A percentile compares a stretch with the other conserved stretches of the same genome.
Evolutionary conservation across 2,113 vertebrate genomes (phyloP).

Genomic region (Drymodes brunneopygia): DNA sequence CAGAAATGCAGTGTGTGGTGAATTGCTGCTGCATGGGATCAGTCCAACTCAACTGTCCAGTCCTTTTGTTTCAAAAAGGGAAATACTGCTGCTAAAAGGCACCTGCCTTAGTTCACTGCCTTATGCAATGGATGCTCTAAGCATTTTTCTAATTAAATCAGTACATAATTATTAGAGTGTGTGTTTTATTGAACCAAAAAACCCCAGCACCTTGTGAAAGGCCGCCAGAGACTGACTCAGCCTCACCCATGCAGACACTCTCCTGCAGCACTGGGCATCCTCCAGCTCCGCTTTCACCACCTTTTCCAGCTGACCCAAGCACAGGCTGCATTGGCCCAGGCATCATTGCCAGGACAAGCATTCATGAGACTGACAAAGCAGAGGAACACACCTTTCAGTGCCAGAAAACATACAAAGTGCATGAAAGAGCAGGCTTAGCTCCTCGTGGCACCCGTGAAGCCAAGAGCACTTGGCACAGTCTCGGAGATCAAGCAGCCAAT

Average conservation of each 20-base stretch:
- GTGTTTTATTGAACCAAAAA: background rate
- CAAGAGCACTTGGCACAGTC: background rate
- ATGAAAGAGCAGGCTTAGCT: background rate
- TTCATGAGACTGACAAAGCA: background rate
- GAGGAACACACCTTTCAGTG: background rate
- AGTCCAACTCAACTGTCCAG: background rate
- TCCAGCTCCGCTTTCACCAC: background rate
- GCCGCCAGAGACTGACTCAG: background rate
- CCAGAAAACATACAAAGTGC: background rate
- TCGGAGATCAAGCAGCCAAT: background rate
- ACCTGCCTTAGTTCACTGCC: background rate
- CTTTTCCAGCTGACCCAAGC: background rate
- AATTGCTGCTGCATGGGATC: fast-evolving
- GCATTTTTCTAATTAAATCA: background rate
- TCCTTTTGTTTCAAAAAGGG: background rate
- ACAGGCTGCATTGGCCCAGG: background rate
- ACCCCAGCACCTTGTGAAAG: background rate
- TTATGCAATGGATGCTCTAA: background rate
- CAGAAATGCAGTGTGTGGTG: background rate
- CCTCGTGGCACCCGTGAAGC: fast-evolving
- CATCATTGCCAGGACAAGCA: background rate
- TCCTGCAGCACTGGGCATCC: background rate
- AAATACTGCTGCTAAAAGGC: background rate
- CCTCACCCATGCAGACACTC: background rate
- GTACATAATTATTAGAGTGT: background rate